Base-by-base conservation (phyloP, 2,888 invertebrate genomes). In the Drosophila kambysellisi region DNA sequence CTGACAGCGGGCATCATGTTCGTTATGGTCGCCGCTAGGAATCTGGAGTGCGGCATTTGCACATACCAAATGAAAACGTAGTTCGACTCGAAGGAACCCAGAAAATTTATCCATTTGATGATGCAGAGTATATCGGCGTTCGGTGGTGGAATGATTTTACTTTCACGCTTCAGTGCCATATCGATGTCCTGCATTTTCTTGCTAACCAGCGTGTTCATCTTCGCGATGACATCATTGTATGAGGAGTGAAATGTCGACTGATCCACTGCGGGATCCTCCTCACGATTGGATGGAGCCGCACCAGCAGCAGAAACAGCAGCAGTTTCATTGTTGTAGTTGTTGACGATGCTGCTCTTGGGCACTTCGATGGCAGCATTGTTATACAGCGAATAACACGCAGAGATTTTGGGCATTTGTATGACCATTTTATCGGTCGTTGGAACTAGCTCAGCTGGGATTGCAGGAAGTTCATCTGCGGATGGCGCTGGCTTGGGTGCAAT, bases 101-200 rank as follows among this genome's bases (percentile, higher is more conserved):
- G 56, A 43, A 93, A 93, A 43, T 92, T 92, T 0, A 88, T 82
- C 92, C 92, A 92, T 41, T 92, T 91, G 30, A 92, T 92, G 25
- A 92, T 91, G 78, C 92, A 92, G 0, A 92, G 70, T 12, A 92
- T 92, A 39, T 92, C 92, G 32, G 91, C 86, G 60, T 91, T 91
- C 2, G 93, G 92, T 0, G 83, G 70, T 0, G 93, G 92, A 52
- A 93, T 91, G 9, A 91, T 86, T 67, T 91, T 92, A 33, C 91
- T 91, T 46, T 93, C 92, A 5, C 92, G 91, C 50, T 88, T 89
- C 62, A 92, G 75, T 2, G 92, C 92, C 76, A 89, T 72, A 33
- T 92, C 92, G 48, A 92, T 92, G 61, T 92, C 93, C 71, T 92
- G 92, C 93, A 92, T 92, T 64, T 92, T 92, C 54, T 92, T 92